Conservation (phyloP, 2,888 invertebrate genomes). For the Leptinotarsa tumamoca region DNA sequence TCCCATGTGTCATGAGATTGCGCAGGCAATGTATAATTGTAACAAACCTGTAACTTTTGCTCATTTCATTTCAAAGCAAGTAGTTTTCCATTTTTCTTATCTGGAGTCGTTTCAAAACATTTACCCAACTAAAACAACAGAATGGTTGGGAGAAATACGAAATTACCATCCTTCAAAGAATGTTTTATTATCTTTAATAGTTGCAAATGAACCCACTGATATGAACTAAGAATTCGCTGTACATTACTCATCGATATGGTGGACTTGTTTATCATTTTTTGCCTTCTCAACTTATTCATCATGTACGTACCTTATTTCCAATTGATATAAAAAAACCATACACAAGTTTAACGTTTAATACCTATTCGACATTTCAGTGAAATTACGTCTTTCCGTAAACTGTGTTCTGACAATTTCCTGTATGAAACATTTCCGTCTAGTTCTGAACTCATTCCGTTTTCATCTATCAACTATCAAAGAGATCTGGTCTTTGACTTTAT, state of each 20-base stretch:
- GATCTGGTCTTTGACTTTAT: too few species aligned
- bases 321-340: too few species aligned
- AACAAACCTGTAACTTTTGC: not conserved
- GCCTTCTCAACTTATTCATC: not conserved
- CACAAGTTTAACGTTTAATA: too few species aligned
- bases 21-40: too few species aligned
- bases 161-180: slow-evolving; percentile 8
- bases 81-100: not conserved
- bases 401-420: too few species aligned
- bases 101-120: not conserved
- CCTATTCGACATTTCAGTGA: too few species aligned
- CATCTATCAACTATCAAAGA: too few species aligned
- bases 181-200: slow-evolving; percentile 12
- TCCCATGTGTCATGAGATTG: too few species aligned
- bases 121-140: not conserved
- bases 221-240: not conserved
- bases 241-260: slow-evolving; percentile 10
- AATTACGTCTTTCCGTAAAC: too few species aligned
- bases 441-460: too few species aligned
- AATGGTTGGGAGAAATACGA: slow-evolving; percentile 5
- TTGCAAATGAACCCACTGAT: slow-evolving; percentile 11
- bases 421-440: too few species aligned
- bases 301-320: not conserved
- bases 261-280: not conserved
- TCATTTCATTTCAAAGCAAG: not conserved